Base-by-base conservation (phyloP, 2,888 invertebrate genomes). In the Amblyjoppa fuscipennis region DNA sequence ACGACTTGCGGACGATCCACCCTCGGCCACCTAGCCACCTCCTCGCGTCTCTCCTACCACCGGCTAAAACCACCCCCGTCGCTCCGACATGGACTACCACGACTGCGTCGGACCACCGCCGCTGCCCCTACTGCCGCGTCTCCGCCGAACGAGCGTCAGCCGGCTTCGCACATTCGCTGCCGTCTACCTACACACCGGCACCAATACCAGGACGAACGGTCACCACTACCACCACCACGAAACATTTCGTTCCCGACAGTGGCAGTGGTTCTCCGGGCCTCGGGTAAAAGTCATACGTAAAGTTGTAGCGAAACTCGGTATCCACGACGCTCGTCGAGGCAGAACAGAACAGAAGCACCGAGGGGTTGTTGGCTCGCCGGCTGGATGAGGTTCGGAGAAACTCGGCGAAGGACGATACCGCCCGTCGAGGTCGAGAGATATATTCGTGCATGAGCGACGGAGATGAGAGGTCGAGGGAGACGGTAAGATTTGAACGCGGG, bases 1-100 rank as follows among this genome's bases (percentile, higher is more conserved):
- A 93, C 93, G 93, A 92, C 93, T 93, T 92, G 91, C 92, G 92
- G 91, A 91, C 91, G 91, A 92, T 91, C 92, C 92, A 89, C 92
- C 92, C 92, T 92, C 91, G 90, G 89, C 91, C 90, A 87, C 91
- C 90, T 90, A 91, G 89, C 91, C 91, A 90, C 91, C 91, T 90
- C 90, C 91, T 74, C 92, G 87, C 91, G 90, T 88, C 89, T 56
- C 80, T 85, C 81, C 87, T 75, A 80, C 81, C 74, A 83, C 82
- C 66, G 61, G 34, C 76, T 66, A 77, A 83, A 64, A 87, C 80
- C 70, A 81, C 81, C 76, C 82, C 85, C 87, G 78, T 77, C 75
- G 64, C 81, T 64, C 83, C 77, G 81, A 76, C 79, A 66, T 78
- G 74, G 81, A 79, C 84, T 83, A 81, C 75, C 81, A 81, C 84